Evolutionary conservation across 2,113 vertebrate genomes (phyloP).

Genomic region (Tachycineta bicolor): DNA sequence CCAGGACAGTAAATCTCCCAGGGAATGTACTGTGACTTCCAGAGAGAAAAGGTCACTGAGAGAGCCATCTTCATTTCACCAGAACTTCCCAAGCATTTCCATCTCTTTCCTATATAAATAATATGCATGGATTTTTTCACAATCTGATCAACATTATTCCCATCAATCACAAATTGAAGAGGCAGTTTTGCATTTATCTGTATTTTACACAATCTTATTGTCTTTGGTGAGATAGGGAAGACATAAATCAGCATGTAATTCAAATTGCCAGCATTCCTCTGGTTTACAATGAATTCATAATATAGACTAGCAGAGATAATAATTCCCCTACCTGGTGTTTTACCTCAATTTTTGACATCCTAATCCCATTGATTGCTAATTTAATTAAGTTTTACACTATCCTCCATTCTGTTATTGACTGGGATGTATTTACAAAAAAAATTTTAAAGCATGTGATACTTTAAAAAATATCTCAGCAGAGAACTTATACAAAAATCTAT

Average conservation of each 20-base stretch:
- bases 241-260: neutral
- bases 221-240: neutral
- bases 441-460: neutral
- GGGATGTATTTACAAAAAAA: neutral
- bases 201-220: neutral
- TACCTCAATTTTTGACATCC: neutral
- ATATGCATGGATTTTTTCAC: neutral
- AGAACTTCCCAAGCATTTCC: neutral
- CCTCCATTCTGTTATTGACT: neutral
- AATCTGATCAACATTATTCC: neutral
- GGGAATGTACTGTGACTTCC: neutral
- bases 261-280: neutral
- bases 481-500: neutral
- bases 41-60: neutral
- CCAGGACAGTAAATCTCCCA: neutral
- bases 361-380: neutral
- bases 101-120: neutral
- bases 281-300: neutral
- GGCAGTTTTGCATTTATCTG: neutral
- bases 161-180: neutral
- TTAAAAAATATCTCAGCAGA: neutral
- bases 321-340: neutral
- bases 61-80: neutral
- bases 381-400: neutral
- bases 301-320: neutral